Percentiles rank a stretch among this genome's conserved stretches.
These are phyloP conservation scores for Agapornis roseicollis DNA, from an alignment of 2,113 vertebrate genomes.

Conservation along the genomic window DNA sequence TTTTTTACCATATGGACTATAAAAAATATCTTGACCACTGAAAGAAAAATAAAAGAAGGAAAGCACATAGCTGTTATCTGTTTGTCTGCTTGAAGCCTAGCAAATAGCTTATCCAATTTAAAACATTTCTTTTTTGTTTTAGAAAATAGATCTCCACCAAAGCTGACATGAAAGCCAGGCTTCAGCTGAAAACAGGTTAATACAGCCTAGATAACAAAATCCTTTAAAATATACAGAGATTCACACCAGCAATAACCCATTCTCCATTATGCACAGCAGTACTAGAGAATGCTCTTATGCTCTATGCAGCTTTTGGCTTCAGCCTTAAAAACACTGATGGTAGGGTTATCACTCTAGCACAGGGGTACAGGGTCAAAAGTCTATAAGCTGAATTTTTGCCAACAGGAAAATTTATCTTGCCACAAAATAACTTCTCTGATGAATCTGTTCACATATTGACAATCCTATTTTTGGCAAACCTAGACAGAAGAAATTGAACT, in stretches of 20 bases:
- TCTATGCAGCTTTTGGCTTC: not conserved
- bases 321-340: not conserved
- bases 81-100: not conserved
- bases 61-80: not conserved
- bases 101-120: constrained; percentile 5
- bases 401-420: constrained; percentile 17
- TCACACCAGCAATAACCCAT: not conserved
- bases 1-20: not conserved
- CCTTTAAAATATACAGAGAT: not conserved
- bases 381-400: not conserved
- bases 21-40: not conserved
- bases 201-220: not conserved
- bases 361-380: constrained; percentile 25
- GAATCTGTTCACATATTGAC: not conserved
- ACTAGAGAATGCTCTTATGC: not conserved
- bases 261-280: not conserved
- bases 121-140: not conserved
- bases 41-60: not conserved
- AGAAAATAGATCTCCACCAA: constrained; percentile 33
- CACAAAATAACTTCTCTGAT: not conserved
- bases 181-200: not conserved
- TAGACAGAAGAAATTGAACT: not conserved
- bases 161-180: not conserved
- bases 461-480: not conserved
- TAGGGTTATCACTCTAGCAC: not conserved